Conservation (phyloP, 1,140 invertebrate species). For the Drosophila ananassae region DNA sequence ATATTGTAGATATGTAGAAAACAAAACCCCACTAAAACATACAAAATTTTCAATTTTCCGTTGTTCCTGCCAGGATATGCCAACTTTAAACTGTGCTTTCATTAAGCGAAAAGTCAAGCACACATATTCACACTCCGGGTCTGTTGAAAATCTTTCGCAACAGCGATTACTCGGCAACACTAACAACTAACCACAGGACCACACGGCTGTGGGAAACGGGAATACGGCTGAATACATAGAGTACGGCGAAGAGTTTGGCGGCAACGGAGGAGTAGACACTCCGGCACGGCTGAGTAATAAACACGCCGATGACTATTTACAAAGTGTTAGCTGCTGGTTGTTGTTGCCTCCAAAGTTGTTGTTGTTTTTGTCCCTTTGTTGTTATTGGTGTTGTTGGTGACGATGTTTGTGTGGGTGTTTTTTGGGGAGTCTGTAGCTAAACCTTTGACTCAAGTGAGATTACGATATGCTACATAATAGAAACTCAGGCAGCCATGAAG, state of each 20-base stretch:
- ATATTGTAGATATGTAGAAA: too few relatives aligned
- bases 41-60: slow-evolving; percentile 2
- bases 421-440: slow-evolving; percentile 59
- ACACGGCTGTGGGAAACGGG: slow-evolving; percentile 17
- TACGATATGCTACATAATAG: slow-evolving; percentile 72
- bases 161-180: slow-evolving; percentile 46
- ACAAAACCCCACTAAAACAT: neutral
- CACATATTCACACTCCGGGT: neutral
- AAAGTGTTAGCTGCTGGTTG: slow-evolving; percentile 58
- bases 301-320: slow-evolving; percentile 67
- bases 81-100: slow-evolving; percentile 53
- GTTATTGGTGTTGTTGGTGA: slow-evolving; percentile 8
- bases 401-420: slow-evolving; percentile 17
- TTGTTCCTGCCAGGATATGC: slow-evolving; percentile 9
- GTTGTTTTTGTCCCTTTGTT: slow-evolving; percentile 1
- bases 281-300: slow-evolving; percentile 63
- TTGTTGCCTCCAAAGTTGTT: slow-evolving; percentile 7
- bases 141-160: slow-evolving; percentile 41
- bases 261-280: slow-evolving; percentile 35
- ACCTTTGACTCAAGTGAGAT: slow-evolving; percentile 77
- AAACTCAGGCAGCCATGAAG: slow-evolving; percentile 64
- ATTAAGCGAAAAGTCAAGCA: slow-evolving; percentile 47
- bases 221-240: neutral
- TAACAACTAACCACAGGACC: slow-evolving; percentile 43
- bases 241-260: neutral